Evolutionary conservation across 1,140 invertebrate genomes (phyloP), one percentile per base, ranked within the genome.

Genomic region (Caenorhabditis remanei): DNA sequence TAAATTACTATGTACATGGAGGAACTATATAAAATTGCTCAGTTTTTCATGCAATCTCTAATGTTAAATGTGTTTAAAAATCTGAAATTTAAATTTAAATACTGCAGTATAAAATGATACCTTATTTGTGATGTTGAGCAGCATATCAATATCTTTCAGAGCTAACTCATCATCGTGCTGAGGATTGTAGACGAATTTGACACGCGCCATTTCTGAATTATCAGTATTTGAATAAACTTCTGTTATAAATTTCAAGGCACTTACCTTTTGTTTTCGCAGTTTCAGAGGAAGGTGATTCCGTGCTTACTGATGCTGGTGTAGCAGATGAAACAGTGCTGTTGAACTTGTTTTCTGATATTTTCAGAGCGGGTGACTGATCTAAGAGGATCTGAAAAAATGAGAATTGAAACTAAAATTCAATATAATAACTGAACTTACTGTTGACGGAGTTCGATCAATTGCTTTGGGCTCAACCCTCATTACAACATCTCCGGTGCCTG

Each of bases 181-280:
- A 24, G 79, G 86, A 63, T 63, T 55, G 79, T 87, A 87, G 2
- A 67, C 82, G 24, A 87, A 87, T 40, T 87, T 87, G 9, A 83
- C 86, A 11, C 61, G 43, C 9, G 86, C 86, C 86, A 83, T 87
- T 63, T 83, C 86, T 55, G 19, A 61, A 71, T 46, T 13, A 13
- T 61, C 3, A 19, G 0, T 58, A n/a, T 21, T 58, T n/a, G 11
- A 8, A 11, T 63, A 63, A 63, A 5, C 1, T 6, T 53, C 13
- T 43, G n/a, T 0, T 43, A 50, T 16, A 14, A 24, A 1, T 9
- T 65, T 19, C 13, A 9, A 14, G 21, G 1, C 14, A 32, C 21
- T 46, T 7, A 50, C 43, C 85, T 75, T 79, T 71, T 14, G 48
- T 75, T 56, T 86, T 86, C 9, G 50, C 19, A 48, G 61, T 14